Base-by-base conservation (phyloP, 2,113 vertebrate genomes). In the Chiloscyllium plagiosum region DNA sequence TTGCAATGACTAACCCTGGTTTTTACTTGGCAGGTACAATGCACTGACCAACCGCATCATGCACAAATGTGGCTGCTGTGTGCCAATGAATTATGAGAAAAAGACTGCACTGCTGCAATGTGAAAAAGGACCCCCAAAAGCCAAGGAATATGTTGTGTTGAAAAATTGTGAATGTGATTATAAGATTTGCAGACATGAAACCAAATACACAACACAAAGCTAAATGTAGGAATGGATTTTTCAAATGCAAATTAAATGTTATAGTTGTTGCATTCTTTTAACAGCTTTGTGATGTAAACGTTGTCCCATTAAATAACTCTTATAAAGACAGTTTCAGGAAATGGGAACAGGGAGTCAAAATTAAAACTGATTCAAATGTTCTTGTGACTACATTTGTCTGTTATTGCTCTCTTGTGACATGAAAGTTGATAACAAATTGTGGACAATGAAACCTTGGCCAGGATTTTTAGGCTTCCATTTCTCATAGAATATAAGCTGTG, bases 11-110 rank as follows among this genome's bases (percentile, higher is more conserved):
- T 93, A 93, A 93, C 37, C 17, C 61, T 20, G 33, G 17, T n/a
- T n/a, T 93, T 92, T 66, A 37, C 37, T 22, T 93, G 61, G 24
- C 61, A 93, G 89, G 33, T 93, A 68, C 89, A 93, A 93, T 68
- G 89, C 4, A 37, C 37, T 66, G 17, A 42, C 33, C 2, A 19
- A 37, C 3, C n/a, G 6, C 19, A 12, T 22, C 22, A 68, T 42
- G 15, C 17, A 68, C 33, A 37, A 37, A 5, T 93, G 89, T 93
- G 61, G 89, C 29, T 93, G 89, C 89, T 93, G 89, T 93, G 4
- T 66, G 29, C 89, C 56, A 92, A 37, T 37, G 13, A n/a, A 5
- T n/a, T 65, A 33, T 37, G 61, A 37, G 61, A 29, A 66, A 66
- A 92, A 33, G 33, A 20, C 5, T 37, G 33, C 33, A 37, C 0